Evolutionary conservation across 2,797 vertebrate species (phyloP).

Genomic region (Eutrigla gurnardus): DNA sequence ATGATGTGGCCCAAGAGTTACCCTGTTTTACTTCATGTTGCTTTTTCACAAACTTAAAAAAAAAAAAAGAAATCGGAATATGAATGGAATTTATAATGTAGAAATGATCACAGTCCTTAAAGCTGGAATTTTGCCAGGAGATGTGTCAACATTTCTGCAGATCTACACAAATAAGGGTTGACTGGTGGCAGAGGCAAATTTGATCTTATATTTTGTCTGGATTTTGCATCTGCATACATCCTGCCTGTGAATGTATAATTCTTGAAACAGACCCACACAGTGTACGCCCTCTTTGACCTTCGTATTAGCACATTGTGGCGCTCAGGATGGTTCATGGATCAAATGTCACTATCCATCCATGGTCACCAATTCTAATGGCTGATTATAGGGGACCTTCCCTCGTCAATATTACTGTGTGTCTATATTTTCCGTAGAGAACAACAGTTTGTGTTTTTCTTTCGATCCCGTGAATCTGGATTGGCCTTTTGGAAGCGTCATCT

Average conservation of each 20-base stretch:
- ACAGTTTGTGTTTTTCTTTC: constrained; percentile 14
- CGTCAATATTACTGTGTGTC: constrained; percentile 21
- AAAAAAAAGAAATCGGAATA: not conserved
- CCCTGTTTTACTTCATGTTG: not conserved
- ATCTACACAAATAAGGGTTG: not conserved
- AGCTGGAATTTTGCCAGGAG: not conserved
- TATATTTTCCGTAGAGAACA: not conserved
- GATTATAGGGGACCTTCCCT: constrained; percentile 26
- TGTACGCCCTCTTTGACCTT: constrained; percentile 19
- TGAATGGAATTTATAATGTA: not conserved
- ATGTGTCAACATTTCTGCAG: not conserved
- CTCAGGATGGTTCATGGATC: constrained; percentile 20
- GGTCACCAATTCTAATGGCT: constrained; percentile 31
- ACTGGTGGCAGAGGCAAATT: not conserved
- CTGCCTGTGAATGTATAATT: not conserved
- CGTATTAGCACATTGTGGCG: not conserved
- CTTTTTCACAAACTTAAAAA: not conserved
- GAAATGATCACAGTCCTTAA: not conserved
- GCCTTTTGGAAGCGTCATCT: constrained; percentile 16
- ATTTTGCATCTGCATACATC: not conserved
- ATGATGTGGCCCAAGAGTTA: not conserved
- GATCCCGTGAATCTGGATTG: constrained; percentile 20
- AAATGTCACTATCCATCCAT: constrained; percentile 33
- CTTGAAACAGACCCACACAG: not conserved
- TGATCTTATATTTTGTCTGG: not conserved